Evolutionary conservation across 2,113 vertebrate genomes (phyloP).

Genomic region (Mobula hypostoma): DNA sequence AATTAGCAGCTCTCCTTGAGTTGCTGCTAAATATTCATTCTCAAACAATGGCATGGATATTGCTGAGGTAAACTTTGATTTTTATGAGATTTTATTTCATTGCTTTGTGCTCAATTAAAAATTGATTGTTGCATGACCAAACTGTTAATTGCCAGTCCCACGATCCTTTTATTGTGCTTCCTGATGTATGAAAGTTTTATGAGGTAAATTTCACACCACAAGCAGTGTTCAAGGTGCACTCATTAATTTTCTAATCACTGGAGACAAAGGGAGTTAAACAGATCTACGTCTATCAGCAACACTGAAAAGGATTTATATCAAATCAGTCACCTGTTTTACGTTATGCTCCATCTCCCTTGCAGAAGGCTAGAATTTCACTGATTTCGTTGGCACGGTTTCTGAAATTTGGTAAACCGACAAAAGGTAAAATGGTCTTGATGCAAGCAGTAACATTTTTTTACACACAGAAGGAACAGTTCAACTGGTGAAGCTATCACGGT

Average conservation of each 20-base stretch:
- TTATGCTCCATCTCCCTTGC: background rate
- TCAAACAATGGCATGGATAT: background rate
- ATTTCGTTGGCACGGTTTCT: background rate
- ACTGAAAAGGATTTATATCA: background rate
- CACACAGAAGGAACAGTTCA: background rate
- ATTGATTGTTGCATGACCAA: background rate
- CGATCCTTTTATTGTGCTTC: background rate
- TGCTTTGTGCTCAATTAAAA: conserved; percentile 29
- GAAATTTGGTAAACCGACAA: background rate
- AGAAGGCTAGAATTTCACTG: background rate
- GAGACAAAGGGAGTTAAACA: background rate
- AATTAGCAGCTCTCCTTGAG: background rate
- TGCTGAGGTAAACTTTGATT: conserved; percentile 11
- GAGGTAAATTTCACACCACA: background rate
- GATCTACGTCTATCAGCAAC: background rate
- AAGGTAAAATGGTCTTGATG: background rate
- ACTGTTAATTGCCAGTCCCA: background rate
- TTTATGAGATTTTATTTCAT: background rate
- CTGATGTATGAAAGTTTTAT: conserved; percentile 8
- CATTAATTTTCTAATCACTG: background rate
- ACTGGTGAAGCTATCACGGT: background rate
- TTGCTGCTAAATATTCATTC: background rate
- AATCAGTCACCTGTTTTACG: background rate
- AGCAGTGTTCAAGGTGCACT: background rate
- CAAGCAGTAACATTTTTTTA: background rate